Base-by-base conservation (phyloP, 2,797 vertebrate genomes). In the Bradypodion ventrale region DNA sequence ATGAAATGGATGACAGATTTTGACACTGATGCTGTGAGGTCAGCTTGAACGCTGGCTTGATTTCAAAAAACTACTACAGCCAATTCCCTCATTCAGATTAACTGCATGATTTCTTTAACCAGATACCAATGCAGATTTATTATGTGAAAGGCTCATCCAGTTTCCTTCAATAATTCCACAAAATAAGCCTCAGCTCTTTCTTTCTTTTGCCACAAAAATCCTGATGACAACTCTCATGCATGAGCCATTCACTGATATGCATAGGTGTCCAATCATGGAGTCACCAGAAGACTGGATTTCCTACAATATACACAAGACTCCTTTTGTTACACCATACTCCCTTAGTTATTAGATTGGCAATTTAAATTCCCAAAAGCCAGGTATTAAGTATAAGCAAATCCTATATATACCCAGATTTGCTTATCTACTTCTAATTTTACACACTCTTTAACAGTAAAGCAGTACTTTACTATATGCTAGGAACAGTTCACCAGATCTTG, bases 1-100 rank as follows among this genome's bases (percentile, higher is more conserved):
- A 7, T 94, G 89, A 92, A 91, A 88, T 90, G 84, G 91, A 90
- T 72, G 84, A 84, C 90, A 91, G 69, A 37, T 85, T 83, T 90
- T 90, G 91, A 87, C 72, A 80, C 74, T 92, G 83, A 72, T 85
- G 84, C 49, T 72, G 52, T 63, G 42, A 89, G 76, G 79, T 78
- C 77, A 80, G 73, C 72, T 37, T 46, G 49, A 27, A 13, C 75
- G 76, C 52, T 76, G 42, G 25, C 72, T 73, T 85, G n/a, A 37
- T 85, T 69, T 52, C 23, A 37, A 46, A 46, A 77, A 78, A 44
- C 56, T 9, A 19, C 19, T 76, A 62, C 35, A 82, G 73, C 52
- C 73, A 82, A 75, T 73, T 85, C 60, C 66, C 32, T 77, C 69
- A 42, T 52, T 81, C 65, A 70, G 70, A 73, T 62, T 75, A 63